Conservation (phyloP, 2,797 vertebrate species). For the Ctenopoma multispine region DNA sequence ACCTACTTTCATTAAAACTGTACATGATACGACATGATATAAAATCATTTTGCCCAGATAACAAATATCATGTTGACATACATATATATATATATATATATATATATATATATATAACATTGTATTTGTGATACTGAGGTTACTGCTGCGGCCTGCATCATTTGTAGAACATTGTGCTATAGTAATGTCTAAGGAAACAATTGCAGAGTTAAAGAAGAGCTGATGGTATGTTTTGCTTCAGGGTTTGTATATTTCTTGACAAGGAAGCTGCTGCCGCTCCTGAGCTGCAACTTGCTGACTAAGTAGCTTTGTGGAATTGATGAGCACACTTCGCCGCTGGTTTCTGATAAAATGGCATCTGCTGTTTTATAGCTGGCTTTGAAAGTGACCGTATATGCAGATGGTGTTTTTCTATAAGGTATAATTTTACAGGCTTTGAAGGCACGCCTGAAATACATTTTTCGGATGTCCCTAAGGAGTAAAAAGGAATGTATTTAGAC, state of each 20-base stretch:
- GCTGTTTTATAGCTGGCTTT: slow-evolving; percentile 46
- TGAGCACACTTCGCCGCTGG: slow-evolving; percentile 38
- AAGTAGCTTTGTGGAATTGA: slow-evolving; percentile 48
- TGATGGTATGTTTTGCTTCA: slow-evolving; percentile 37
- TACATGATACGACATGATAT: too few relatives aligned
- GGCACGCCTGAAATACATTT: background rate
- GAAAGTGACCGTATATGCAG: slow-evolving; percentile 14
- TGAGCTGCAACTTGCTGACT: slow-evolving; percentile 61
- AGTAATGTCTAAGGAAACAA: slow-evolving; percentile 16
- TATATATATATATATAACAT: too few relatives aligned
- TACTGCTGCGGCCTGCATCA: slow-evolving; percentile 17
- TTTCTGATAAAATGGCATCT: slow-evolving; percentile 61
- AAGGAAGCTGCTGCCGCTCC: slow-evolving; percentile 42
- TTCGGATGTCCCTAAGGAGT: slow-evolving; percentile 26
- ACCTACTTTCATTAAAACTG: too few relatives aligned
- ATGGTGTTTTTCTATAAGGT: slow-evolving; percentile 17
- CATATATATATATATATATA: too few relatives aligned
- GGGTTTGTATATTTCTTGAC: slow-evolving; percentile 42
- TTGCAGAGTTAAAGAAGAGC: background rate
- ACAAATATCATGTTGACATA: too few relatives aligned
- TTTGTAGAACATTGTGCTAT: slow-evolving; percentile 13
- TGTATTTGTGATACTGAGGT: slow-evolving; percentile 19
- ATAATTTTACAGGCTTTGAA: slow-evolving; percentile 16
- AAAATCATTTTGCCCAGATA: too few relatives aligned
- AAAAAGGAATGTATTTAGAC: slow-evolving; percentile 49